phyloP scores from a whole-genome alignment of 2,888 invertebrate species.

The Andrena marginata region DNA sequence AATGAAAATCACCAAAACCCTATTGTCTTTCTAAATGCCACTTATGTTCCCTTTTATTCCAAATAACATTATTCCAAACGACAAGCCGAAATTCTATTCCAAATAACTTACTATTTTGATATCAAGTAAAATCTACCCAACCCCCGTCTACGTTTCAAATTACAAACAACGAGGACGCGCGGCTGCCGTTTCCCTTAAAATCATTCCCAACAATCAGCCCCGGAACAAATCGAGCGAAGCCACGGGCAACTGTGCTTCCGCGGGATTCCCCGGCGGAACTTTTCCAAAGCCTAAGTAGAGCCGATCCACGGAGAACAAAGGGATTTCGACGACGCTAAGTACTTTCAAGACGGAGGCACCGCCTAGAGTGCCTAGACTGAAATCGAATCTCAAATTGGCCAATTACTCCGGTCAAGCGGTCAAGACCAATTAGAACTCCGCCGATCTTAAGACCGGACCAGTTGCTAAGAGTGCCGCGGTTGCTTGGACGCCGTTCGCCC shows the following conservation, averaged over 20 bases:
- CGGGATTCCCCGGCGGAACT: slow-evolving; percentile 24
- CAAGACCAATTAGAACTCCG: slow-evolving; percentile 76
- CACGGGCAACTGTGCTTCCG: neutral
- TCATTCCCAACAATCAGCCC: neutral
- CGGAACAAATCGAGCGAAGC: slow-evolving; percentile 13
- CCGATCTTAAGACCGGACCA: slow-evolving; percentile 39
- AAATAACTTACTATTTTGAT: too few relatives aligned
- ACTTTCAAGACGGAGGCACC: slow-evolving; percentile 25
- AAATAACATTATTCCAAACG: too few relatives aligned
- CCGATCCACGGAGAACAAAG: slow-evolving; percentile 38
- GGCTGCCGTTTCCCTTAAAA: neutral
- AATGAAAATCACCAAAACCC: too few relatives aligned
- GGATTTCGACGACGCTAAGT: slow-evolving; percentile 56
- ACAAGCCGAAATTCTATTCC: too few relatives aligned
- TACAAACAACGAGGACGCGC: too few relatives aligned
- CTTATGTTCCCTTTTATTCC: too few relatives aligned
- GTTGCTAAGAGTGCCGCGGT: slow-evolving; percentile 38
- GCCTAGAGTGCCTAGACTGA: slow-evolving; percentile 4
- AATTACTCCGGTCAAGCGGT: slow-evolving; percentile 77
- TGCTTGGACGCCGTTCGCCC: slow-evolving; percentile 51
- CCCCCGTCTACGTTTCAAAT: too few relatives aligned
- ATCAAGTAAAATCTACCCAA: too few relatives aligned
- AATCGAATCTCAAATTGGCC: slow-evolving; percentile 57
- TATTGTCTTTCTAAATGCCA: too few relatives aligned
- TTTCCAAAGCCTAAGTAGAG: slow-evolving; percentile 10